Conservation (phyloP, 1,140 invertebrate species). For the Drosophila ogumai region DNA sequence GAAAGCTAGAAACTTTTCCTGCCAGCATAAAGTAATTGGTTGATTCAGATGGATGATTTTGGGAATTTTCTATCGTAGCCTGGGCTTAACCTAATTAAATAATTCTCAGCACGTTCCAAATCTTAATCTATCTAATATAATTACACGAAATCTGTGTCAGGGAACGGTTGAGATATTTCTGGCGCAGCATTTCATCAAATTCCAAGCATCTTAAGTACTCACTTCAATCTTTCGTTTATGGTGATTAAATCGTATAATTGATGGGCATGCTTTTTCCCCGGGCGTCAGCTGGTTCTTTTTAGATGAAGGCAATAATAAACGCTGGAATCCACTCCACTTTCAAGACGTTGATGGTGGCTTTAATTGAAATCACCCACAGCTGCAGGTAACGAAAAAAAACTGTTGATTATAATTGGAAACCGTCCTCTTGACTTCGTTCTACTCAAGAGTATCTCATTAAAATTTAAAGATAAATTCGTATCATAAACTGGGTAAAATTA, state of each 20-base stretch:
- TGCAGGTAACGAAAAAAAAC: conserved; percentile 17
- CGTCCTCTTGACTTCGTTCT: conserved; percentile 7
- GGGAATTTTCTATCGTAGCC: background rate
- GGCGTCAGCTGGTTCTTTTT: conserved; percentile 8
- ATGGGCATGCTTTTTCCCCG: conserved; percentile 32
- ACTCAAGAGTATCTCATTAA: conserved; percentile 16
- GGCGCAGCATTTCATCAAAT: conserved; percentile 6
- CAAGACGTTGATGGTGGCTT: background rate
- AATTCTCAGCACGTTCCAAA: conserved; percentile 30
- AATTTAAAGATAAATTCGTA: background rate
- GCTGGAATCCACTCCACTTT: background rate
- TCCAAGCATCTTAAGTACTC: conserved; percentile 49
- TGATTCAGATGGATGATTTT: background rate
- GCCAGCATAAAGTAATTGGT: conserved; percentile 5
- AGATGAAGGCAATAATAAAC: conserved; percentile 7
- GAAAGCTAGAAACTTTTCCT: conserved; percentile 5
- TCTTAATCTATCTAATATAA: conserved; percentile 28
- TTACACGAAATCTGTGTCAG: conserved; percentile 2
- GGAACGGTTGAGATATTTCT: conserved; percentile 13
- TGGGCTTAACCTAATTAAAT: conserved; percentile 13
- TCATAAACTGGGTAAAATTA: background rate
- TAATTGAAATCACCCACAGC: conserved; percentile 2
- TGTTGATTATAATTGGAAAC: conserved; percentile 25
- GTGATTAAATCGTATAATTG: conserved; percentile 53
- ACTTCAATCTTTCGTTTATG: conserved; percentile 50